Evolutionary conservation across 2,888 invertebrate species (phyloP), one percentile per base, ranked within the genome.

Genomic region (Ethmia dodecea): DNA sequence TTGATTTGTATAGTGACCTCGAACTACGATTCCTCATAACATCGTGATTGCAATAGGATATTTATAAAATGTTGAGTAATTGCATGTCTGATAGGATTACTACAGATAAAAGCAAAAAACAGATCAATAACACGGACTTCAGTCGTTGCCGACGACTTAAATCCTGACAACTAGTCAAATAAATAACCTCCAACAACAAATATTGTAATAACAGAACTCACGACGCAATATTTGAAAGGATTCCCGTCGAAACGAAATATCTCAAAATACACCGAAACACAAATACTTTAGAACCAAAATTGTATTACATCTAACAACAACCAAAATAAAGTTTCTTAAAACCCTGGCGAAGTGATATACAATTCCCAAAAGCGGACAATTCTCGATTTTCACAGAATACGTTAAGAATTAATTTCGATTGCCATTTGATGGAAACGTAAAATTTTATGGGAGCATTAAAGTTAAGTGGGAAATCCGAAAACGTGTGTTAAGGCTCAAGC

Each of bases 401-500:
- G 20, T 52, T 71, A 78, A 61, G 66, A 56, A 40, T 53, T 47
- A 52, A 40, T 62, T 66, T 73, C 37, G 53, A 40, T 33, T 55
- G 59, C 29, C 34, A 27, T 38, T 42, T 31, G 12, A 22, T 42
- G 41, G 11, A 57, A 59, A 76, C 71, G 71, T 84, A 52, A 81
- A 79, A 66, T 76, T 83, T 84, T 81, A 84, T 74, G 70, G 59
- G 65, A 67, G 60, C 73, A 80, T 84, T 77, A 83, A 84, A 83
- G 79, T 79, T 78, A 80, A 83, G 81, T 84, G 79, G 80, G 79
- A 83, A 83, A 81, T 83, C 79, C 76, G 74, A 80, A 80, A 70
- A 81, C 72, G 76, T 80, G 77, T 78, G 73, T 74, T 81, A 76
- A 76, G 70, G 69, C 53, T 64, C 65, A 58, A 49, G 62, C 63